These are phyloP conservation scores for Eulemur rubriventer DNA, from an alignment of 2,797 vertebrate species.

Conservation along the genomic window DNA sequence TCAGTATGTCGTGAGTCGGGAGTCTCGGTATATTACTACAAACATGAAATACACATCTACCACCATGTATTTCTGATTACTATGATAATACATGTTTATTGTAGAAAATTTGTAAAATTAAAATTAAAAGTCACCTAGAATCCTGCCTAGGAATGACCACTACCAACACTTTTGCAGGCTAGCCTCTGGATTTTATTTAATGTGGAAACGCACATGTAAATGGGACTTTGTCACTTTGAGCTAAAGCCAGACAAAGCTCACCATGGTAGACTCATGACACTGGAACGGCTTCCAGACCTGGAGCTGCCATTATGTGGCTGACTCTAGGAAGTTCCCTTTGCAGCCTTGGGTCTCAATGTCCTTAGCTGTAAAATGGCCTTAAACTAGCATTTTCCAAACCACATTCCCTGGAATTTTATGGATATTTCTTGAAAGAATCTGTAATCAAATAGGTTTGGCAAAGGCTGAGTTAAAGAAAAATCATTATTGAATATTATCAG, in stretches of 20 bases:
- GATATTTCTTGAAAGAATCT: neutral
- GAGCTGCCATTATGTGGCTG: neutral
- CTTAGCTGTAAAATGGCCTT: neutral
- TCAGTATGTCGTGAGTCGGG: neutral
- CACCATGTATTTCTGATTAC: neutral
- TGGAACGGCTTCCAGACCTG: neutral
- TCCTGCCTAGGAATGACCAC: neutral
- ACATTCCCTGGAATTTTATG: neutral
- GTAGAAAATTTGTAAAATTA: neutral
- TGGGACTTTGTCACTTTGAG: neutral
- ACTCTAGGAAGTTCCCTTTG: neutral
- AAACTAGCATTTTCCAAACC: neutral
- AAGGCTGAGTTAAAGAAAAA: neutral
- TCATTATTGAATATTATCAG: neutral
- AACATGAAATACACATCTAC: neutral
- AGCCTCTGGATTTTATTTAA: neutral
- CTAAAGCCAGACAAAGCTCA: neutral
- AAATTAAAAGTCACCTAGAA: neutral
- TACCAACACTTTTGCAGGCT: neutral
- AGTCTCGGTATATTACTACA: neutral
- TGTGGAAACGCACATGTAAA: neutral
- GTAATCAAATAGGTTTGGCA: neutral
- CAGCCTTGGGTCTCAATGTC: neutral
- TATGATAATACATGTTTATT: neutral
- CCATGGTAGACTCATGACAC: neutral